Base-by-base conservation (phyloP, 2,797 vertebrate genomes). In the Lateolabrax maculatus region DNA sequence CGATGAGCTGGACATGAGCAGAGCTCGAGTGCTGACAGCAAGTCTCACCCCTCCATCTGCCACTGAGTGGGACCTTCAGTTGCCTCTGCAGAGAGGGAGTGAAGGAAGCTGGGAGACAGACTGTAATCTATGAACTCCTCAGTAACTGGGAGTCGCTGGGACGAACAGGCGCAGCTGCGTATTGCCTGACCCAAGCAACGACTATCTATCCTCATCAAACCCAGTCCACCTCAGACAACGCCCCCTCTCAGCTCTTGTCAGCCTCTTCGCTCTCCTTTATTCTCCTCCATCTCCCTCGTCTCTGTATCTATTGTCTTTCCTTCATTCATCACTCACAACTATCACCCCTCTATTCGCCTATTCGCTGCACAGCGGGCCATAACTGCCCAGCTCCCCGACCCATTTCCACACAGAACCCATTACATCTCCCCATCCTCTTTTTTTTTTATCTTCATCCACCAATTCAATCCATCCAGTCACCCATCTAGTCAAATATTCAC, bases 401-500 rank as follows among this genome's bases (percentile, higher is more conserved):
- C 79, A 80, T 90, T 92, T 83, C 84, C 84, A 88, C 86, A 79
- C 78, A 84, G 83, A 90, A 91, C 82, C 90, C 69, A 91, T 92
- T 90, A 83, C 58, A 39, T 77, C 63, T 85, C 74, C 68, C 75
- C 68, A 68, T 53, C 76, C 70, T 73, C 71, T 77, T 83, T 87
- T 91, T 83, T 77, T 83, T 87, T 91, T 83, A 85, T 91, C 84
- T 83, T 86, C 75, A 85, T 90, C 80, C 71, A 58, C 81, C 71
- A 84, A 70, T 87, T 79, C 78, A 79, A 77, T 90, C 85, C 78
- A 64, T 80, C 69, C 71, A 80, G 77, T 78, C 75, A 80, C 73
- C 86, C 83, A 78, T 90, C 75, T 68, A 72, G 68, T 63, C 79
- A 86, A 76, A 90, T 86, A 81, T 85, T 86, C 89, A 79, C 82